Percentiles rank a stretch among this genome's conserved stretches.
These are phyloP conservation scores for Sinhomidia bicolor DNA, from an alignment of 2,888 invertebrate genomes.

Conservation along the genomic window DNA sequence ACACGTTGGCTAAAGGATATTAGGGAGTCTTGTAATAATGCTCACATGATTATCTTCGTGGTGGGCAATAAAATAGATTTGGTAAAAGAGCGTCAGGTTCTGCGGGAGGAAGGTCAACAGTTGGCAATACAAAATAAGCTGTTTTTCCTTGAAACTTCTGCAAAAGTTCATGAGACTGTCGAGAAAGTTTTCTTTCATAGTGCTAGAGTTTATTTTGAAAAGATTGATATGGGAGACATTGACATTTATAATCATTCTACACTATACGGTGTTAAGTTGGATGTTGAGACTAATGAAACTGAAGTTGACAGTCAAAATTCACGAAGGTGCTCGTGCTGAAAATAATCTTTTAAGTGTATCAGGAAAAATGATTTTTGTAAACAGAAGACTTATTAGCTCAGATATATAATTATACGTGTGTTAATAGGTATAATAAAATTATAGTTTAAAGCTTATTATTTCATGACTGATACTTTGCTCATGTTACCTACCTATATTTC, in stretches of 20 bases:
- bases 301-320: background rate
- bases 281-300: constrained; percentile 13
- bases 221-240: constrained; percentile 66
- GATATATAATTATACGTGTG: no score
- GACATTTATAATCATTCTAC: constrained; percentile 55
- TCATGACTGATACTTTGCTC: no score
- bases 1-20: constrained; percentile 59
- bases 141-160: constrained; percentile 68
- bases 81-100: constrained; percentile 48
- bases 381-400: no score
- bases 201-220: constrained; percentile 66
- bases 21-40: constrained; percentile 44
- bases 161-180: constrained; percentile 58
- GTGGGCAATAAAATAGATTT: constrained; percentile 70
- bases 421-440: no score
- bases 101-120: constrained; percentile 51
- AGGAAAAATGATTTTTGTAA: no score
- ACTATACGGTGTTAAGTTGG: constrained; percentile 46
- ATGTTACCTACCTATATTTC: no score
- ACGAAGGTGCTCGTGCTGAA: constrained; percentile 26
- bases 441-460: no score
- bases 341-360: constrained; percentile 7
- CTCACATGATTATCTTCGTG: constrained; percentile 58
- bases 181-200: constrained; percentile 59
- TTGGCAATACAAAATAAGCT: constrained; percentile 62